Evolutionary conservation across 2,797 vertebrate species (phyloP).

Genomic region (Streptopelia turtur): DNA sequence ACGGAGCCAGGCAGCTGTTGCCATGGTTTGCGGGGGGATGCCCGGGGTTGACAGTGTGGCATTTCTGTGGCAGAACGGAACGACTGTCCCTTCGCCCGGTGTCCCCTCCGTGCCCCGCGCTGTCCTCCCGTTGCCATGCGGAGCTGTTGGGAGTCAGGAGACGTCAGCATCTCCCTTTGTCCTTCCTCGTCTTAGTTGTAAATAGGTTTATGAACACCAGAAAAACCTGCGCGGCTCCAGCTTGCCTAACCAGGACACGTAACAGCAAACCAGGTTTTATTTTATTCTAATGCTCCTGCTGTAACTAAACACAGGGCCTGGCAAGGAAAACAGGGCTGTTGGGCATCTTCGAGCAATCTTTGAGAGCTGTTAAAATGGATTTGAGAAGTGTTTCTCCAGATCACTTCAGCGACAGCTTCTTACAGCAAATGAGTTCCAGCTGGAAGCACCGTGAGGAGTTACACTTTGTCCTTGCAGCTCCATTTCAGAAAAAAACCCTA

Average conservation of each 20-base stretch:
- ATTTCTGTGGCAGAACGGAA: conserved; percentile 27
- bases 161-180: neutral
- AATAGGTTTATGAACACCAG: neutral
- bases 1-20: conserved; percentile 89
- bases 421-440: conserved; percentile 6
- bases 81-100: neutral
- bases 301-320: neutral
- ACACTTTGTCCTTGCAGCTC: neutral
- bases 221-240: neutral
- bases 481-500: neutral
- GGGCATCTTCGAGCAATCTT: conserved; percentile 1
- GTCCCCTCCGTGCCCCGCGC: neutral
- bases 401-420: neutral
- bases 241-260: neutral
- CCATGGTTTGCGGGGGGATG: conserved; percentile 90
- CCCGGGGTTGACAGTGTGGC: conserved; percentile 80
- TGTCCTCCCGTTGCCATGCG: fast-evolving
- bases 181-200: neutral
- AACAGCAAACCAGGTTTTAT: neutral
- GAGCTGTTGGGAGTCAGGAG: neutral
- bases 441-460: neutral
- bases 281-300: neutral
- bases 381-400: conserved; percentile 6
- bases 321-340: neutral
- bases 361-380: conserved; percentile 20